phyloP scores from a whole-genome alignment of 1,140 invertebrate species.

The Drosophila arizonae region DNA sequence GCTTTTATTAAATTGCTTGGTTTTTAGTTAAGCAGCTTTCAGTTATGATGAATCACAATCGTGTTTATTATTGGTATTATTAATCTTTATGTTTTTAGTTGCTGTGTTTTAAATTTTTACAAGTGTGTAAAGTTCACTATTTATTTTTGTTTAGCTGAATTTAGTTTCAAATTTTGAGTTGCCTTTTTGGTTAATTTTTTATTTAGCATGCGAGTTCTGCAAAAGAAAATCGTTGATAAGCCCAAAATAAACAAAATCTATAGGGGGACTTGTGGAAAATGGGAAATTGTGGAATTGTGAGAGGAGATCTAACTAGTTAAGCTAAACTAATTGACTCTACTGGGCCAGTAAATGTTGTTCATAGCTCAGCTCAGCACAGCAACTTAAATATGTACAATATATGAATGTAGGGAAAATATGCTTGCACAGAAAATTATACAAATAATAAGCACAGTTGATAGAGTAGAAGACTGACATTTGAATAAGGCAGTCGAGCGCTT shows the following conservation, averaged over 20 bases:
- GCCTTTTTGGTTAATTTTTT: slow-evolving; percentile 67
- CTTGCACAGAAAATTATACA: not conserved
- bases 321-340: slow-evolving; percentile 28
- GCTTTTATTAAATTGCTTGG: slow-evolving; percentile 46
- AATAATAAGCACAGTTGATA: not conserved
- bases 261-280: slow-evolving; percentile 31
- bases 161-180: slow-evolving; percentile 72
- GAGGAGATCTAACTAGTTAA: slow-evolving; percentile 1
- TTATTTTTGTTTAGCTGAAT: slow-evolving; percentile 48
- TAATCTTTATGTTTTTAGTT: slow-evolving; percentile 31
- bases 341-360: not conserved
- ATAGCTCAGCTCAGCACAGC: slow-evolving; percentile 4
- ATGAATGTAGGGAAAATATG: not conserved
- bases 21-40: slow-evolving; percentile 36
- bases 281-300: not conserved
- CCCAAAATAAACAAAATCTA: slow-evolving; percentile 78
- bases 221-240: slow-evolving; percentile 79
- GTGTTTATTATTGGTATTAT: slow-evolving; percentile 52
- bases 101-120: slow-evolving; percentile 45
- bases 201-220: slow-evolving; percentile 78
- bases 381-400: not conserved
- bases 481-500: slow-evolving; percentile 1
- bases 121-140: slow-evolving; percentile 60
- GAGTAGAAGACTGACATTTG: not conserved
- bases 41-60: slow-evolving; percentile 67